These are phyloP conservation scores for Xylota segnis DNA, from an alignment of 2,888 invertebrate species.

Conservation along the genomic window DNA sequence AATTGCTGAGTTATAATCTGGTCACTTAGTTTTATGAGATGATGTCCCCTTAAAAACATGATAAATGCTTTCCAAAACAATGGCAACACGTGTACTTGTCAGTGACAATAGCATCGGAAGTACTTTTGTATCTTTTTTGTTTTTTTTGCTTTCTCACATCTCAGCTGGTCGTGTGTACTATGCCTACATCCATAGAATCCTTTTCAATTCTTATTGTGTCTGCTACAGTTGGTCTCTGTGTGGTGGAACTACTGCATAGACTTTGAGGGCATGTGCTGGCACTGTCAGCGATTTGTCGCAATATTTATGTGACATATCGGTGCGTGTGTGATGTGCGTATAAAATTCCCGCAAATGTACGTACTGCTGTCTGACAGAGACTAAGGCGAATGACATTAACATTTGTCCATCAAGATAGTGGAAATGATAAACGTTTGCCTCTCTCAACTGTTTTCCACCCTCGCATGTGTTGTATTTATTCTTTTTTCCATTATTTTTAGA, in stretches of 20 bases:
- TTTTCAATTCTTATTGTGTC: slow-evolving; percentile 58
- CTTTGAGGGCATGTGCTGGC: slow-evolving; percentile 48
- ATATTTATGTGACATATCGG: slow-evolving; percentile 21
- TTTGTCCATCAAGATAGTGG: slow-evolving; percentile 11
- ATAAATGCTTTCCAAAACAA: slow-evolving; percentile 3
- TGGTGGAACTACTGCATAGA: slow-evolving; percentile 50
- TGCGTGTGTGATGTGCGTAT: slow-evolving; percentile 52
- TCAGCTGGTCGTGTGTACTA: background rate
- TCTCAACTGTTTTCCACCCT: slow-evolving; percentile 12
- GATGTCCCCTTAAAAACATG: background rate
- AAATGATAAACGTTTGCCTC: slow-evolving; percentile 2
- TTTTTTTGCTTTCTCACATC: background rate
- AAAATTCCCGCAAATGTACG: background rate
- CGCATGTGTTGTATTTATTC: slow-evolving; percentile 1
- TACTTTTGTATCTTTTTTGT: slow-evolving; percentile 29
- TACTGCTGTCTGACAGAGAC: background rate
- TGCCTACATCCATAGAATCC: slow-evolving; percentile 14
- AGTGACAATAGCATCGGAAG: slow-evolving; percentile 22
- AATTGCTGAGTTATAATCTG: background rate
- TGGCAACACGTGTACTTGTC: slow-evolving; percentile 18
- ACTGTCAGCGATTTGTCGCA: slow-evolving; percentile 61
- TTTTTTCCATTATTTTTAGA: slow-evolving; percentile 13
- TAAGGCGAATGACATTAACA: slow-evolving; percentile 26
- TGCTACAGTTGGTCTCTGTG: slow-evolving; percentile 20
- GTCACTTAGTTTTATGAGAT: background rate